Evolutionary conservation across 2,888 invertebrate genomes (phyloP).

Genomic region (Gryllus longicercus): DNA sequence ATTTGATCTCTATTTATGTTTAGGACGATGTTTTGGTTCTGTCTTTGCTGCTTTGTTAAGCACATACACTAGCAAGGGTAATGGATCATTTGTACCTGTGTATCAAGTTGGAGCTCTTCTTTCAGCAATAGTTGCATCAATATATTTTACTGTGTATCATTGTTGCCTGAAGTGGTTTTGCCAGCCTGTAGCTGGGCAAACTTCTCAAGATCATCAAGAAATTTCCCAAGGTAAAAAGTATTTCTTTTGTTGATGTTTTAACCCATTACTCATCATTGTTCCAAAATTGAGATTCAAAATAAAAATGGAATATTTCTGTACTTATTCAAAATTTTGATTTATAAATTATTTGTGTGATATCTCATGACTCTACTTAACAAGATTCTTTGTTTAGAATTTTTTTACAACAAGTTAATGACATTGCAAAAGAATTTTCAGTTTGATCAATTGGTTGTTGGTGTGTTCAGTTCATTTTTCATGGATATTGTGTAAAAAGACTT

Average conservation of each 20-base stretch:
- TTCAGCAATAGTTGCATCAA: slow-evolving; percentile 61
- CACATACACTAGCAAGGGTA: slow-evolving; percentile 10
- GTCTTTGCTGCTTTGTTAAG: slow-evolving; percentile 53
- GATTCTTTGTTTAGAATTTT: no score
- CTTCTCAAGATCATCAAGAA: slow-evolving; percentile 61
- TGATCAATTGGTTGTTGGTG: no score
- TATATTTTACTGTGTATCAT: slow-evolving; percentile 72
- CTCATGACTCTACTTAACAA: no score
- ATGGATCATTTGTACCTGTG: slow-evolving; percentile 29
- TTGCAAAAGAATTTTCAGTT: no score
- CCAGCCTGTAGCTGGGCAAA: slow-evolving; percentile 56
- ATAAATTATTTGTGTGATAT: no score
- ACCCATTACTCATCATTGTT: not conserved
- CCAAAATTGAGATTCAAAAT: no score
- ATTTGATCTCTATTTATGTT: slow-evolving; percentile 32
- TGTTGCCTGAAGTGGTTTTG: slow-evolving; percentile 70
- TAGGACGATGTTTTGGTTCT: slow-evolving; percentile 72
- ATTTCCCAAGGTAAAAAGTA: slow-evolving; percentile 51
- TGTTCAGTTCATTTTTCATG: no score
- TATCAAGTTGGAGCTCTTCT: slow-evolving; percentile 65
- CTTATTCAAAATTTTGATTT: no score
- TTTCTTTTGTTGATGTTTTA: not conserved
- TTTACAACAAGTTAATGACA: no score
- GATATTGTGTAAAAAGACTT: no score
- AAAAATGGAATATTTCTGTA: no score